Evolutionary conservation across 1,140 invertebrate species (phyloP), one percentile per base, ranked within the genome.

Genomic region (Pogonomyrmex barbatus): DNA sequence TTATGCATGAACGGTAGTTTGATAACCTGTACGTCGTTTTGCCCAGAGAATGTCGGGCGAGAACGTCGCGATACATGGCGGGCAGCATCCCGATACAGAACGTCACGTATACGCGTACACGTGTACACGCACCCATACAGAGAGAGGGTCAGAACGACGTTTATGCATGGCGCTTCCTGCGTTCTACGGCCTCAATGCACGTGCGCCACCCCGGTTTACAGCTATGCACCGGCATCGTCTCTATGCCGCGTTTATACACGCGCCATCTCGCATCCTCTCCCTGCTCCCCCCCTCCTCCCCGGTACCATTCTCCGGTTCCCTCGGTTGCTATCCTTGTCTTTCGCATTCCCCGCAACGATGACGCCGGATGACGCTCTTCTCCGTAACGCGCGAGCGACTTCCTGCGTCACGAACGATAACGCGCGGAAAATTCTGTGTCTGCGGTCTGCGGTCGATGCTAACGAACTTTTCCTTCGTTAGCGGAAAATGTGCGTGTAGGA

Each of bases 1-100:
- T 92, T 91, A 92, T 91, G 91, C 91, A 92, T 92, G 91, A 92
- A 92, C 91, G 91, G 86, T 79, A 87, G 90, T 91, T 92, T 89
- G 91, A 92, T 90, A 92, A 91, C 87, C 89, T 84, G 89, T 70
- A 88, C 62, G 54, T 65, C 50, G 73, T 65, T 82, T 45, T 68
- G 45, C n/a, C 58, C 60, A 50, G 33, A 62, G 52, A 52, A 68
- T n/a, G 56, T 30, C 79, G 50, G 75, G 76, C 85, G 90, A 91
- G 89, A 87, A 88, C 87, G 88, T 90, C 87, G 88, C 84, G 90
- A 82, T 73, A 67, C 77, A 79, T 60, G 36, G 36, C 14, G 30
- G 14, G 39, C 42, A 50, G 14, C 52, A 81, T 39, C 50, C 8
- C 60, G 36, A 71, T 67, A 82, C 78, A 39, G 54, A 73, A 12